Evolutionary conservation across 1,140 invertebrate species (phyloP), one percentile per base, ranked within the genome.

Genomic region (Drosophila prosaltans): DNA sequence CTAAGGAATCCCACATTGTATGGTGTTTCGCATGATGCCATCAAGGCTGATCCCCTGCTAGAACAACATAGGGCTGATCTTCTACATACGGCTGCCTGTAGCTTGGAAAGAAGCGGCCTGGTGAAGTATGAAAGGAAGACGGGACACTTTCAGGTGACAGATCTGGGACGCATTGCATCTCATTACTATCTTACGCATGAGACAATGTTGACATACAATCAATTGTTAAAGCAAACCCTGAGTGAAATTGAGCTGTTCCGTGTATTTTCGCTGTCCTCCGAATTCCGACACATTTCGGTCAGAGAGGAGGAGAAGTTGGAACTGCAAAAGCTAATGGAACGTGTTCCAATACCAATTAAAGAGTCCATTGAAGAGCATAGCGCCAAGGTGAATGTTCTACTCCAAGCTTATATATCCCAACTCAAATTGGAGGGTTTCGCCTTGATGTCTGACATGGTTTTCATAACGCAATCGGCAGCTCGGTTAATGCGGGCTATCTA

Each of bases 401-500:
- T 99, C 2, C 98, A 99, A 93, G 98, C 98, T 0, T 99, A 99
- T 92, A 99, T 99, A 63, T 99, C 98, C 0, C 98, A 99, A 91
- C 92, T 99, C 48, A 99, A 99, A 93, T 93, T 99, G 41, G 99
- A 99, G 92, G 98, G 99, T 10, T 99, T 99, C 93, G 98, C 98
- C 1, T 93, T 99, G 3, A 99, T 99, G 97, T 97, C 98, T 0
- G 99, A 99, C 92, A 99, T 99, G 99, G 98, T 99, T 0, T 99
- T 98, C 90, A 98, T 99, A 0, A 99, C 99, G 0, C 99, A 99
- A 93, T 99, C 98, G 4, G 99, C 99, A 1, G 96, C 97, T 3
- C 94, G 99, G 63, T 93, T 99, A 4, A 97, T 99, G 94, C 93
- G 99, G 79, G 99, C 99, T 1, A 98, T 99, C 62, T 99, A 97